phyloP scores from a whole-genome alignment of 1,140 invertebrate genomes.

The Heliconius melpomene region DNA sequence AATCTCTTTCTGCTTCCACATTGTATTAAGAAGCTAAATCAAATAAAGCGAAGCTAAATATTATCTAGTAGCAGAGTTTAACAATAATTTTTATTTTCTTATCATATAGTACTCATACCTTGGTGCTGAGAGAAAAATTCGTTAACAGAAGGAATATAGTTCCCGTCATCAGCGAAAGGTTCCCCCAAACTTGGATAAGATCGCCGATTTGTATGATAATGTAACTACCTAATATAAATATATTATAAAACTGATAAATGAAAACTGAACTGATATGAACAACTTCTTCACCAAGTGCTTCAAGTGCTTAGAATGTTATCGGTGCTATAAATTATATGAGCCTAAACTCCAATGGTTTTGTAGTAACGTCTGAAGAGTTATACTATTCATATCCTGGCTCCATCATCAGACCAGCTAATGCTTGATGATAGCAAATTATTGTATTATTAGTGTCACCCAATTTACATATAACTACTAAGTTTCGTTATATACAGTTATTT shows the following conservation, averaged over 20 bases:
- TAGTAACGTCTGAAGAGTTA: no score
- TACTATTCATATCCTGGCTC: no score
- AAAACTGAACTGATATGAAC: not conserved
- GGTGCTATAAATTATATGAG: no score
- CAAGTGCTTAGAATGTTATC: no score
- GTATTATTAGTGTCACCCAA: no score
- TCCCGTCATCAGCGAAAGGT: slow-evolving; percentile 61
- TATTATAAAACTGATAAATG: not conserved
- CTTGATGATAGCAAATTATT: no score
- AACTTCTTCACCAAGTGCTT: no score
- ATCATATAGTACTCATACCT: slow-evolving; percentile 29
- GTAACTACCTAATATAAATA: slow-evolving; percentile 43
- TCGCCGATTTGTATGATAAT: slow-evolving; percentile 51
- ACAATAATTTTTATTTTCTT: not conserved
- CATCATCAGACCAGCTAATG: no score
- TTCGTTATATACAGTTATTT: no score
- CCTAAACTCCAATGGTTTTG: no score
- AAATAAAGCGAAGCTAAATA: not conserved
- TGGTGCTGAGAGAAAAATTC: slow-evolving; percentile 49
- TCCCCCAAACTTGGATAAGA: slow-evolving; percentile 59
- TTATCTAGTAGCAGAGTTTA: not conserved
- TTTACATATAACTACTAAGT: no score
- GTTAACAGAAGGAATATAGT: slow-evolving; percentile 64
- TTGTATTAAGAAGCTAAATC: slow-evolving; percentile 52
- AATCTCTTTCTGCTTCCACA: slow-evolving; percentile 45